Conservation (phyloP, 2,797 vertebrate genomes). For the Manis javanica region DNA sequence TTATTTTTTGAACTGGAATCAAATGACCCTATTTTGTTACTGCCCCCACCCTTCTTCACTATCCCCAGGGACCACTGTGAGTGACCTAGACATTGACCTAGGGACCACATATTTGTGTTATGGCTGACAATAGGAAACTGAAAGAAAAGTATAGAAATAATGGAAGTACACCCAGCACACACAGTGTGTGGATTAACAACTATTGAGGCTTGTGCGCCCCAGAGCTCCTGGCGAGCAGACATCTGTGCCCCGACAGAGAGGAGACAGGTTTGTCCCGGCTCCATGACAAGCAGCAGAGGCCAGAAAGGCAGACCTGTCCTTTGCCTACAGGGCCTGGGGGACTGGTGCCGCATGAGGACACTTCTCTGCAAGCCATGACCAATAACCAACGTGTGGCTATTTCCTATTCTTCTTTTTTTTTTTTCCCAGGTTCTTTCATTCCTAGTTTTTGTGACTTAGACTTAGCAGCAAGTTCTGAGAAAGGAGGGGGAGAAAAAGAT, state of each 20-base stretch:
- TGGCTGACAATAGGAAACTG: neutral
- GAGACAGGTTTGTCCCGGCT: neutral
- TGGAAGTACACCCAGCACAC: neutral
- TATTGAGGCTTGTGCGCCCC: neutral
- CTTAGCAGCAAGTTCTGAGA: neutral
- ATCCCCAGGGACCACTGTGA: neutral
- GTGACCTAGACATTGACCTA: neutral
- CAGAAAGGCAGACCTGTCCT: neutral
- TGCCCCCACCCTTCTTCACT: neutral
- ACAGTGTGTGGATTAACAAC: neutral
- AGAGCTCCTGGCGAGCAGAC: neutral
- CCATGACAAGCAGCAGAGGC: neutral
- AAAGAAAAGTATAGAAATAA: neutral
- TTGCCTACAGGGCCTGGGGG: neutral
- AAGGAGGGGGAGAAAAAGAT: neutral
- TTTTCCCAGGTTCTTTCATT: neutral
- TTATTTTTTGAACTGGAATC: neutral
- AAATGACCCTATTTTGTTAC: neutral
- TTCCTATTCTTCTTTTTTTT: neutral
- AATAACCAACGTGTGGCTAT: neutral
- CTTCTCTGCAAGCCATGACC: neutral
- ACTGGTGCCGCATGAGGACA: neutral
- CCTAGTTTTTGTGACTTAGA: neutral
- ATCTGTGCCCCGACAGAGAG: neutral
- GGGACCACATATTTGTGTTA: neutral